Evolutionary conservation across 2,113 vertebrate genomes (phyloP).

Genomic region (Catharus minimus): DNA sequence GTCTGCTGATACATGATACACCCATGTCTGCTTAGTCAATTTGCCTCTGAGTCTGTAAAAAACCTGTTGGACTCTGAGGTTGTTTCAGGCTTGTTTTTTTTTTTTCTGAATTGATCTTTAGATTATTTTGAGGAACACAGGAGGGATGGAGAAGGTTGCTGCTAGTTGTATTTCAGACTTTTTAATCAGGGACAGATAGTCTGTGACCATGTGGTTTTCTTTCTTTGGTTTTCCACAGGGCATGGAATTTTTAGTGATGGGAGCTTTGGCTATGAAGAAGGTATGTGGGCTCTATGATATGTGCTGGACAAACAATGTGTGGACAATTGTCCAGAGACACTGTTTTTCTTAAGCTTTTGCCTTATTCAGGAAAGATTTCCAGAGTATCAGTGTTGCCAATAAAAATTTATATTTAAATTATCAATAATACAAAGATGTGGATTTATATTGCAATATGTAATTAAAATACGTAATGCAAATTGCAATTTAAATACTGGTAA

Average conservation of each 20-base stretch:
- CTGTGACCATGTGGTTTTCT: neutral
- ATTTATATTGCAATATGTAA: neutral
- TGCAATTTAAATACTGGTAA: neutral
- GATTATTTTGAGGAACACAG: fast-evolving
- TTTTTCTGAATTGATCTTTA: neutral
- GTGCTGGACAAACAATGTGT: fast-evolving
- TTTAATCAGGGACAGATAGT: neutral
- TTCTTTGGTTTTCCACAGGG: neutral
- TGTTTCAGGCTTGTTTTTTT: neutral
- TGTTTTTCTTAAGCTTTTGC: neutral
- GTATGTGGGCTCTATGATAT: fast-evolving
- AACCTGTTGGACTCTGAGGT: neutral
- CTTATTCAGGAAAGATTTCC: neutral
- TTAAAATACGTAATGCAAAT: neutral
- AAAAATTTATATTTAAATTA: neutral
- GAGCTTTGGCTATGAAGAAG: neutral
- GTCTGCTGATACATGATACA: neutral
- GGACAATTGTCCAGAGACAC: neutral
- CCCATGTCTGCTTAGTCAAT: neutral
- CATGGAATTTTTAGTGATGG: neutral
- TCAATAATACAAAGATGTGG: neutral
- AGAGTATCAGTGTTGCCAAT: fast-evolving
- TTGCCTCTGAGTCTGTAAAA: neutral
- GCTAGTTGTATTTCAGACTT: neutral
- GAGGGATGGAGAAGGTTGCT: neutral